Percentiles rank a stretch among this genome's conserved stretches.
Evolutionary conservation across 2,888 invertebrate genomes (phyloP).

Genomic region (Thysanoteuthis rhombus): DNA sequence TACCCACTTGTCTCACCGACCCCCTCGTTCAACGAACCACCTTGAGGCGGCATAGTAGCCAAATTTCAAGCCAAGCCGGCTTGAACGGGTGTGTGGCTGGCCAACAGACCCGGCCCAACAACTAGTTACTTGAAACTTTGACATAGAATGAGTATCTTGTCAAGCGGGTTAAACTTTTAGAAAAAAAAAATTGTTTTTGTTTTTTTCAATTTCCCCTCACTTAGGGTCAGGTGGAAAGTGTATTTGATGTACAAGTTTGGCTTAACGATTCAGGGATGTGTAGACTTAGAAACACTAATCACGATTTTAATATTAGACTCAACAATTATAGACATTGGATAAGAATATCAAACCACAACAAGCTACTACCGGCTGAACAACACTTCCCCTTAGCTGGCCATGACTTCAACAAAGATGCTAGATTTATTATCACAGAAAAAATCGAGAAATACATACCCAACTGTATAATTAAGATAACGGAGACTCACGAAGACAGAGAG

Average conservation of each 20-base stretch:
- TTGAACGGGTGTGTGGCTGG: neutral
- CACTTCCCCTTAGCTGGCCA: too few relatives aligned
- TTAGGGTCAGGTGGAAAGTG: neutral
- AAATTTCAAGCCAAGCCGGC: neutral
- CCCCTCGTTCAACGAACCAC: neutral
- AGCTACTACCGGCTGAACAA: too few relatives aligned
- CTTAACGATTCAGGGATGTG: neutral
- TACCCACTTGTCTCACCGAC: neutral
- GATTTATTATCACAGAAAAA: too few relatives aligned
- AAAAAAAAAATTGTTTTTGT: neutral
- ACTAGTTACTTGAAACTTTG: neutral
- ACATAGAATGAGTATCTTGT: neutral
- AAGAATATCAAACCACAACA: too few relatives aligned
- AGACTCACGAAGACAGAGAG: too few relatives aligned
- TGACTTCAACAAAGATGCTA: too few relatives aligned
- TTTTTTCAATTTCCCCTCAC: neutral
- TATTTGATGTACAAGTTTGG: neutral
- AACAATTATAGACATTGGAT: too few relatives aligned
- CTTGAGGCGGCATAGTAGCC: neutral
- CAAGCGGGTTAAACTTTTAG: neutral
- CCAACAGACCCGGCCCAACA: neutral
- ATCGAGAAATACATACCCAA: too few relatives aligned
- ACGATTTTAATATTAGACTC: too few relatives aligned
- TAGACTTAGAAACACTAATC: too few relatives aligned
- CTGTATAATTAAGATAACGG: too few relatives aligned